Base-by-base conservation (phyloP, 2,113 vertebrate genomes). In the Lampris incognitus region DNA sequence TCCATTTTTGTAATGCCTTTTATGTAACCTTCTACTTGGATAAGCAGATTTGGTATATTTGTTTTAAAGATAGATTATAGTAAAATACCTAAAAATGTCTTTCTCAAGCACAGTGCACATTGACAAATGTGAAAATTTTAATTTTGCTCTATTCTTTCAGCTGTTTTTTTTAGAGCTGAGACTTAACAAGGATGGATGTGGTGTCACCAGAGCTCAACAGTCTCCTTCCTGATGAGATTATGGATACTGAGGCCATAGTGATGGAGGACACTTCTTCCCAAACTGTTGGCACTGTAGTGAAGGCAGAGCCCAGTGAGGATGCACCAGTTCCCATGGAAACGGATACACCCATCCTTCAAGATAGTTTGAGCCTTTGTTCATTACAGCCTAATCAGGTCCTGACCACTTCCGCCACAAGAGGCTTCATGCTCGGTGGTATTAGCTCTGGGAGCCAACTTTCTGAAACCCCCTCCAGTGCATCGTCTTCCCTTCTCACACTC, bases 211-310 rank as follows among this genome's bases (percentile, higher is more conserved):
- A 99, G 90, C 95, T 99, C 85, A 98, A 97, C 95, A 99, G 95
- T 87, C 94, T 98, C 92, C 97, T 99, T 75, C 98, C 98, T 42
- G 98, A 99, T 91, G 98, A 99, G 85, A 99, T 99, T 88, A 99
- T 99, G 98, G 98, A 99, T 80, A 98, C 97, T 0, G 96, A 95
- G 92, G 88, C 95, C 69, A 94, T 96, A 72, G 92, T 94, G 2
- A 93, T 97, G 76, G 96, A 97, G 82, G 97, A 97, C 73, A 94
- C 96, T 81, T 94, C 95, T 74, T 93, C 96, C 1, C 96, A 97
- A 85, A 89, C 95, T 0, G 93, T 94, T 36, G 85, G 94, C 67
- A 85, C 93, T 0, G 84, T 88, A 0, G 94, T 92, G 0, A 79
- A 84, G 56, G 56, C 81, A 3, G 88, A 87, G 60, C 37, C 85